Percentiles rank a stretch among this genome's conserved stretches.
These are phyloP conservation scores for Syngnathus floridae DNA, from an alignment of 2,113 vertebrate genomes.

Conservation along the genomic window DNA sequence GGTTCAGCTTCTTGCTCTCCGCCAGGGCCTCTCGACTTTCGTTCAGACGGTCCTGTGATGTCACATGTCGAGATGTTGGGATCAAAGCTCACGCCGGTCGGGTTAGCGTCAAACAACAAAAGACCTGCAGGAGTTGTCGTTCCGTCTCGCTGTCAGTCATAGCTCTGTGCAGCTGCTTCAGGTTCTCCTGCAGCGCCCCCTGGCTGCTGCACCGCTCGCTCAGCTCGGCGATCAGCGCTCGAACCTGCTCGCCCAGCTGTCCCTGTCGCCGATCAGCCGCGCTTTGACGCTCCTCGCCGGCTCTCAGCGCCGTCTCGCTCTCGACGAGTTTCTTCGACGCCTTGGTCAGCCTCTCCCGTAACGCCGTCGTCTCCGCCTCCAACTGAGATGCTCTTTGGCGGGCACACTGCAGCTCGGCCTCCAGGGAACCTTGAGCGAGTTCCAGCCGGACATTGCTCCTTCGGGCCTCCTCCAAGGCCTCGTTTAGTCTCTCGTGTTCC, in stretches of 20 bases:
- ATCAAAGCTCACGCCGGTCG: background rate
- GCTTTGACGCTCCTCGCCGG: slow-evolving; percentile 57
- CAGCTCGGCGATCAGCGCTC: slow-evolving; percentile 59
- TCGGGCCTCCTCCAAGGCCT: slow-evolving; percentile 65
- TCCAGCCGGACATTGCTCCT: slow-evolving; percentile 59
- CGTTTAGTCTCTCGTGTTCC: slow-evolving; percentile 64
- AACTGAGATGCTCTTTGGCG: slow-evolving; percentile 58
- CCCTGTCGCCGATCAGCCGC: slow-evolving; percentile 64
- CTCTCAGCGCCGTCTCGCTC: slow-evolving; percentile 63
- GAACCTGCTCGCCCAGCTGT: slow-evolving; percentile 67
- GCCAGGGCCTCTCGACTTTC: slow-evolving; percentile 57
- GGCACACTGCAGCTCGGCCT: slow-evolving; percentile 71
- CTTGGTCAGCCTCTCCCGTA: slow-evolving; percentile 62
- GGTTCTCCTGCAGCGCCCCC: slow-evolving; percentile 64
- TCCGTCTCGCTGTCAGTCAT: slow-evolving; percentile 70
- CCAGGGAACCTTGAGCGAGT: slow-evolving; percentile 57
- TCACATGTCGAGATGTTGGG: slow-evolving; percentile 1
- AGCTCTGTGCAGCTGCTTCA: slow-evolving; percentile 65
- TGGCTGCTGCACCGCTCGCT: slow-evolving; percentile 49
- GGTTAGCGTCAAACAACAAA: background rate
- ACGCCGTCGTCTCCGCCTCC: slow-evolving; percentile 55
- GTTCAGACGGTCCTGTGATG: slow-evolving; percentile 70
- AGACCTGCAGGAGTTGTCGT: slow-evolving; percentile 72
- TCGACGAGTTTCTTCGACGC: slow-evolving; percentile 64
- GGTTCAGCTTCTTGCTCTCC: slow-evolving; percentile 68